phyloP scores from a whole-genome alignment of 2,888 invertebrate species.

The Acrocera orbiculus region DNA sequence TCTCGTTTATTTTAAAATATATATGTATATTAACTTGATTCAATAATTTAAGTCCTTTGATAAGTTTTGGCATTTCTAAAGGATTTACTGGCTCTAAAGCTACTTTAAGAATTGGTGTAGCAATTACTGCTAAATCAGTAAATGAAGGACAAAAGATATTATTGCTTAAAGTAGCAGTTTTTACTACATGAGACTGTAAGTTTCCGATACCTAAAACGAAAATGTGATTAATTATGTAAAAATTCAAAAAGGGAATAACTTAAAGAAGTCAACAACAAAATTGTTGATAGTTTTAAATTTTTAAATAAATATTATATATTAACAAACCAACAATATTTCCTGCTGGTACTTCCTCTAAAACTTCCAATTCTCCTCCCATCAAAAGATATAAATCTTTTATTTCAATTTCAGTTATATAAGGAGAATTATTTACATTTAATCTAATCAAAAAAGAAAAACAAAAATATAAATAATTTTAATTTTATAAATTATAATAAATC shows the following conservation, averaged over 20 bases:
- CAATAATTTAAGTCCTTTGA: slow-evolving; percentile 62
- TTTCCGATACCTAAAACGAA: slow-evolving; percentile 54
- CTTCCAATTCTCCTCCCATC: slow-evolving; percentile 82
- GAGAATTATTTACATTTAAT: slow-evolving; percentile 16
- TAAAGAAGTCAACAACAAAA: too few species aligned
- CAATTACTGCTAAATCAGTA: slow-evolving; percentile 56
- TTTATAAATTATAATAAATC: slow-evolving; percentile 28
- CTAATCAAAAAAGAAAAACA: slow-evolving; percentile 7
- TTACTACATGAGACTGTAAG: slow-evolving; percentile 63
- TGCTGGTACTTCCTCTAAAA: slow-evolving; percentile 60
- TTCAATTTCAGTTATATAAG: slow-evolving; percentile 27
- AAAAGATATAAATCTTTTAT: slow-evolving; percentile 70
- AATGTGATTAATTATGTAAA: neutral
- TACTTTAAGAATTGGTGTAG: slow-evolving; percentile 81
- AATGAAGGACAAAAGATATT: slow-evolving; percentile 73
- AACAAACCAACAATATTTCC: slow-evolving; percentile 70
- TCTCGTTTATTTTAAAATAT: neutral
- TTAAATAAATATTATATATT: neutral
- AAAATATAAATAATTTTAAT: neutral
- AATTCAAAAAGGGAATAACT: too few species aligned
- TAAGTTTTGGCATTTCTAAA: slow-evolving; percentile 54
- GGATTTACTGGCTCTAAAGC: slow-evolving; percentile 78
- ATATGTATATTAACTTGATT: slow-evolving; percentile 59
- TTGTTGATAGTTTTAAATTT: too few species aligned
- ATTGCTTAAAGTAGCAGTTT: slow-evolving; percentile 77